Evolutionary conservation across 2,113 vertebrate species (phyloP), one percentile per base, ranked within the genome.

Genomic region (Xiphophorus hellerii): DNA sequence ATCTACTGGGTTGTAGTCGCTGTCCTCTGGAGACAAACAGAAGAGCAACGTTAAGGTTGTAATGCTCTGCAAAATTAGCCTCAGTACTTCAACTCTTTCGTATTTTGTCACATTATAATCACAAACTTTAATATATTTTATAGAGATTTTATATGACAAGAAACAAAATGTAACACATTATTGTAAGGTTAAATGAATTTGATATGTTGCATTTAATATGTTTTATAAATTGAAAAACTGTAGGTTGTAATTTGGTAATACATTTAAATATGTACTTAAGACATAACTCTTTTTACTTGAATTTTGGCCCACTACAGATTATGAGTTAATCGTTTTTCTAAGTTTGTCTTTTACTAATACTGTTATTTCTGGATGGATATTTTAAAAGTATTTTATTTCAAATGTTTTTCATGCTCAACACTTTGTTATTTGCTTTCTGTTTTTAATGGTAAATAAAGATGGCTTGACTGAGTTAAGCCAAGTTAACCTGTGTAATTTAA

Each of bases 1-100:
- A 66, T 97, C 96, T 0, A 94, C 95, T 35, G 98, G 98, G 80
- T 97, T 98, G 80, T 99, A 99, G 89, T 99, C 97, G 12, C 97
- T 98, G 82, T 99, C 98, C 83, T 94, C 98, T 99, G 91, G 12
- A 42, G 60, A 66, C 29, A 37, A 66, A 0, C 0, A 29, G 2
- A 74, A 61, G 35, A 28, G 20, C 42, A 44, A 13, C 11, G 27
- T 15, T 22, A 61, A 5, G 15, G 30, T 60, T 30, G 30, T 58
- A 58, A 25, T 11, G 51, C 51, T 10, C 10, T 22, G 17, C 1
- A 48, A 17, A 48, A 17, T 1, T 17, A 20, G 14, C 17, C 44
- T 20, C 17, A 20, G 44, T 48, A 4, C 44, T 48, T 48, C 15
- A 48, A 48, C 5, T 6, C 5, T 48, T 48, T 48, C 1, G 5